Base-by-base conservation (phyloP, 35 echinoderm and acorn worm species). In the Heliocidaris erythrogramma region DNA sequence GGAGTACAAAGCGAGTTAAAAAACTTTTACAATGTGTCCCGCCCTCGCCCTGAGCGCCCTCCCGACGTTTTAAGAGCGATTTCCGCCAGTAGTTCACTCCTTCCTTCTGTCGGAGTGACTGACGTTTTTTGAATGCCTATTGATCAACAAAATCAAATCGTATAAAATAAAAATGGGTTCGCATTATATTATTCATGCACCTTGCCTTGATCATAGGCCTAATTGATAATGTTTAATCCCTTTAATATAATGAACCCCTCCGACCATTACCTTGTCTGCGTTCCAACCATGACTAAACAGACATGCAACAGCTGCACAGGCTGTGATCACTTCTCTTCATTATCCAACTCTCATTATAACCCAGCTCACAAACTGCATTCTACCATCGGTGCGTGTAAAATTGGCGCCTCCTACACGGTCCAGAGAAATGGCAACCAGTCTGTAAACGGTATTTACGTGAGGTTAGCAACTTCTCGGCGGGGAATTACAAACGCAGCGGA, bases 401-500 rank as follows among this genome's bases (percentile, higher is more conserved):
- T 78, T 78, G 65, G 65, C 65, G 65, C 65, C 65, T 78, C 21
- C 65, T 18, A 8, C 21, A 24, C 27, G 21, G 27, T 78, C 18
- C 65, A 21, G 27, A 78, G 65, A 78, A 78, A 78, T 78, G 65
- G 65, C 65, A 2, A 78, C 65, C 65, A 78, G 65, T 78, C 65
- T 78, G 21, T 78, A 78, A 78, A 27, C 65, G 65, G 35, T 18
- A 78, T 78, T 78, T 78, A 78, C 4, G 1, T 24, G 65, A 78
- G 65, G 65, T 18, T 78, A 78, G 65, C 65, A 78, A 78, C 65
- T 78, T 78, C 65, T 78, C 65, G 65, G 65, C 65, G 65, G 65
- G 65, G 65, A 78, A 78, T 78, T 78, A 78, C 65, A 78, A 78
- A 78, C 65, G 65, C 65, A 27, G 65, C 65, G 65, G 14, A 78